phyloP scores from a whole-genome alignment of 2,888 invertebrate species.

The Drosophila percnosoma region DNA sequence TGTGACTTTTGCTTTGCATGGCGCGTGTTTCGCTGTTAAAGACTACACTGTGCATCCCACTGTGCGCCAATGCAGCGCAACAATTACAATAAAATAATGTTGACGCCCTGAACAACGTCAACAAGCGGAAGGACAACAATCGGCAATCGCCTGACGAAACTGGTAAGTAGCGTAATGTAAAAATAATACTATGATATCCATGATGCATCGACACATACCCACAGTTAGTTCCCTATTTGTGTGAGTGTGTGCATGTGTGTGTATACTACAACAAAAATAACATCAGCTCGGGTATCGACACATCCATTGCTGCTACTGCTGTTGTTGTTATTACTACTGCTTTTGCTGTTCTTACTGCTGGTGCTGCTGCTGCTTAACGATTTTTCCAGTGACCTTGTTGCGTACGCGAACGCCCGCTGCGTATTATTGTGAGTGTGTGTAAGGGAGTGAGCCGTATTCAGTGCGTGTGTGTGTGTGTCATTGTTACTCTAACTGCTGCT shows the following conservation, averaged over 20 bases:
- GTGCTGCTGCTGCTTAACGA: constrained; percentile 79
- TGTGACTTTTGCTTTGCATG: constrained; percentile 26
- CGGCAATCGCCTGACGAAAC: constrained; percentile 22
- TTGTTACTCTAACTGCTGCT: constrained; percentile 34
- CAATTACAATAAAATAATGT: constrained; percentile 52
- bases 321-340: constrained; percentile 17
- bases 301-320: constrained; percentile 28
- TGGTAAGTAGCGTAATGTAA: constrained; percentile 33
- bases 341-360: constrained; percentile 44
- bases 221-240: background rate
- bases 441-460: constrained; percentile 16
- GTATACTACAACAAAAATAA: constrained; percentile 39
- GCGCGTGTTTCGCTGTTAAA: constrained; percentile 25
- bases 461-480: constrained; percentile 33
- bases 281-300: constrained; percentile 48
- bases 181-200: constrained; percentile 19
- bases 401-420: constrained; percentile 76
- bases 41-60: constrained; percentile 16
- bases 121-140: constrained; percentile 21
- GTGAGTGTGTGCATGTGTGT: constrained; percentile 19
- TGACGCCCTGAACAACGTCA: constrained; percentile 41
- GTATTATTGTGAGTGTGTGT: constrained; percentile 35
- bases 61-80: constrained; percentile 43
- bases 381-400: constrained; percentile 85
- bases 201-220: constrained; percentile 14